A percentile compares a stretch with the other conserved stretches of the same genome.
Conservation (phyloP, 2,888 invertebrate genomes). For the Stenodera caucasica region DNA sequence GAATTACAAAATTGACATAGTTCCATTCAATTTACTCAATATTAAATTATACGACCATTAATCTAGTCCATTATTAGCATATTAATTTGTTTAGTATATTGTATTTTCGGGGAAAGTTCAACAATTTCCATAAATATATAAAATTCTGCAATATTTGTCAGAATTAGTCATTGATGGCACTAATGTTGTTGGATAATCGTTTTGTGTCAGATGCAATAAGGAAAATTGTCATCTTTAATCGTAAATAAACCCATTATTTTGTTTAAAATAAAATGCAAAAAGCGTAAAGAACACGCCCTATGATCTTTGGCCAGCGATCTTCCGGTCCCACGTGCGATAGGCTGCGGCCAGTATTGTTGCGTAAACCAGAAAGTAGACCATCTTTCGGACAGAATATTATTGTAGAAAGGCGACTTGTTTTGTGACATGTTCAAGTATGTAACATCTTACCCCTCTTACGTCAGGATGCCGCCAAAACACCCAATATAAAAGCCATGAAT, state of each 20-base stretch:
- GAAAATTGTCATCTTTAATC: no score
- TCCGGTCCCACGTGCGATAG: constrained; percentile 29
- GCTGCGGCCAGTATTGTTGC: constrained; percentile 26
- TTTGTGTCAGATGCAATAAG: no score
- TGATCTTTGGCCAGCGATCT: constrained; percentile 21
- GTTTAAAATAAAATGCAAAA: no score
- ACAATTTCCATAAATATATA: no score
- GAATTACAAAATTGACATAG: neutral
- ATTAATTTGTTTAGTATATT: constrained; percentile 1
- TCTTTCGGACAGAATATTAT: constrained; percentile 40
- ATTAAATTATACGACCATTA: neutral
- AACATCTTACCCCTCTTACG: constrained; percentile 43
- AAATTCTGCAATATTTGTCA: no score
- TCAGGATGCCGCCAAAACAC: constrained; percentile 32
- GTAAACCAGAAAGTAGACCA: constrained; percentile 47
- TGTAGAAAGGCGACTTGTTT: constrained; percentile 41
- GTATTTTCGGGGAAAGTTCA: constrained; percentile 1
- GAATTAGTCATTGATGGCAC: no score
- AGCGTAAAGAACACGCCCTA: constrained; percentile 20
- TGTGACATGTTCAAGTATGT: constrained; percentile 31
- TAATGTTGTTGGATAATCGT: no score
- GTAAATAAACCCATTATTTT: no score
- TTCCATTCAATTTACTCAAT: neutral
- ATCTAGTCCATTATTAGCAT: constrained; percentile 17
- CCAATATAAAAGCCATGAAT: constrained; percentile 44